Base-by-base conservation (phyloP, 2,888 invertebrate species). In the Trimorus sp. region DNA sequence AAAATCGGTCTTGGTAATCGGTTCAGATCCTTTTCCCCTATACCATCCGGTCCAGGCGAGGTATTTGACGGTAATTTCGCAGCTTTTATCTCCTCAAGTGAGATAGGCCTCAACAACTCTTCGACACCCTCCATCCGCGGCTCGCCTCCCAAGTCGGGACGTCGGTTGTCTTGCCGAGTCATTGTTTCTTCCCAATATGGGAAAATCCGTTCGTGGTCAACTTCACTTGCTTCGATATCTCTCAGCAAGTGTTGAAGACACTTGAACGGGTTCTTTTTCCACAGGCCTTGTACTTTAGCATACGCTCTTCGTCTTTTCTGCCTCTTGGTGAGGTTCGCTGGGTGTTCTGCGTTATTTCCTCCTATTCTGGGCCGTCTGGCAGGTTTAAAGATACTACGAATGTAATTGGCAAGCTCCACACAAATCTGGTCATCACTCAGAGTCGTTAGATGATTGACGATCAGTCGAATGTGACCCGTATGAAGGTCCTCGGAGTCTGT, bases 251-350 rank as follows among this genome's bases (percentile, higher is more conserved):
- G 15, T 12, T 60, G 36, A 2, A 60, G 16, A 11, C 66, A 75
- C 1, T 48, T 14, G 15, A 60, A 54, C 7, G 37, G 66, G 48
- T 75, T 68, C 14, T 15, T 40, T n/a, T 16, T 59, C 60, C 65
- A 79, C 9, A 68, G 36, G 12, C 36, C 59, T 15, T 68, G 68
- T 1, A 48, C 60, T 12, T 54, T 66, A 1, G 68, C 68, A 36
- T 68, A 85, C 3, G 76, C 78, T 0, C 14, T 26, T 9, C 77
- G 8, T 8, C 82, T 40, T 0, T 53, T 45, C n/a, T 78, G 15
- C 4, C 38, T 56, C 26, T 53, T 53, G 1, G 53, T 53, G 26
- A 26, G 26, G 4, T 4, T 4, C 4, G 26, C 26, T 26, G 4
- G 26, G 26, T 26, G 26, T 3, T 26, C 26, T 26, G 26, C 7